Conservation (phyloP, 2,797 vertebrate species). For the Picus viridis region DNA sequence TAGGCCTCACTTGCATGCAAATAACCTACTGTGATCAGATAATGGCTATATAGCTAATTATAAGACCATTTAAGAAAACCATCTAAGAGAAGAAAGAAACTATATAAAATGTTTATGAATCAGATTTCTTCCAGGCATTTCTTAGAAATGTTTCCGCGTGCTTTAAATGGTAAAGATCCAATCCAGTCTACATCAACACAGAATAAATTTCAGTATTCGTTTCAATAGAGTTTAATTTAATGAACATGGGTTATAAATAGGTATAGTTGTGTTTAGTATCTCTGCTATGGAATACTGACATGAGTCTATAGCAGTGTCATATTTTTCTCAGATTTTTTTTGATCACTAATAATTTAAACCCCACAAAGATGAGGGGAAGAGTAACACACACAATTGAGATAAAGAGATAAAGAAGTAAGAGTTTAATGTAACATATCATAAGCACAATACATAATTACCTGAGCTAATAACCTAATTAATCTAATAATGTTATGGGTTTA, state of each 20-base stretch:
- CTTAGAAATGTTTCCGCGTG: neutral
- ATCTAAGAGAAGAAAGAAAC: neutral
- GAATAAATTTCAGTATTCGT: neutral
- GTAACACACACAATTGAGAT: too few species aligned
- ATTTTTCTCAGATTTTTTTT: neutral
- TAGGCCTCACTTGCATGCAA: neutral
- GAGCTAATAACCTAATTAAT: too few species aligned
- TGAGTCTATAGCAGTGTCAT: neutral
- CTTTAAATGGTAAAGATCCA: neutral
- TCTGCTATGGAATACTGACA: neutral
- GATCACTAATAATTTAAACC: neutral
- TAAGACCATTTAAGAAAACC: neutral
- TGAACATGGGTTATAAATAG: neutral
- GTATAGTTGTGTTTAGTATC: neutral
- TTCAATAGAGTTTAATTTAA: neutral
- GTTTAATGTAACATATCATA: too few species aligned
- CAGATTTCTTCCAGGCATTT: neutral
- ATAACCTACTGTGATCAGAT: neutral
- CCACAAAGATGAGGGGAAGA: too few species aligned
- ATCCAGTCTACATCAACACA: neutral
- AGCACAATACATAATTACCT: too few species aligned
- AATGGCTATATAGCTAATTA: neutral
- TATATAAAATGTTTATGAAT: neutral
- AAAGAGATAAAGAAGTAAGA: too few species aligned
- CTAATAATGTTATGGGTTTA: too few species aligned